Evolutionary conservation across 2,797 vertebrate species (phyloP).

Genomic region (Parambassis ranga): DNA sequence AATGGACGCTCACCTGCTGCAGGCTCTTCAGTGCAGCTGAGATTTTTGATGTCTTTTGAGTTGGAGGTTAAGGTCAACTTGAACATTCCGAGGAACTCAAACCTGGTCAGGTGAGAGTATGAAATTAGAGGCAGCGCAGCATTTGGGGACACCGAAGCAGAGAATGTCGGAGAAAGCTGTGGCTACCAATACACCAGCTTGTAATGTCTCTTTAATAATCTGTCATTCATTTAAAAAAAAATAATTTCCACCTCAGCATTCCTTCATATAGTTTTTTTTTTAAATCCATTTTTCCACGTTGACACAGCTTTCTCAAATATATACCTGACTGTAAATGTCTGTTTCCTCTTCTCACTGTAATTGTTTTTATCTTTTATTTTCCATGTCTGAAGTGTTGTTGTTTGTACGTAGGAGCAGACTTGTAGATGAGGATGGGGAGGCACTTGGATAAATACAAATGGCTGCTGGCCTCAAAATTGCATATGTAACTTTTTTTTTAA

Average conservation of each 20-base stretch:
- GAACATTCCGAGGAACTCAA: constrained; percentile 16
- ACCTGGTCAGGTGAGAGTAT: constrained; percentile 13
- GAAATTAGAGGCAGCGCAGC: constrained; percentile 71
- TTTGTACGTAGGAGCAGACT: constrained; percentile 58
- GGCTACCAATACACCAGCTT: constrained; percentile 57
- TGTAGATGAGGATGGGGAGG: constrained; percentile 46
- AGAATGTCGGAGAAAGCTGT: constrained; percentile 69
- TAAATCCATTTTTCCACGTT: constrained; percentile 48
- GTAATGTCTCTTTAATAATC: constrained; percentile 67
- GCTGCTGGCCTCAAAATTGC: constrained; percentile 34
- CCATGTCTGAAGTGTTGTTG: constrained; percentile 41
- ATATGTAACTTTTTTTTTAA: constrained; percentile 40
- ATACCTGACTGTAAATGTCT: constrained; percentile 71
- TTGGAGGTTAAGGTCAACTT: constrained; percentile 18
- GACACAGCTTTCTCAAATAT: constrained; percentile 66
- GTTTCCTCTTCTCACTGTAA: constrained; percentile 59
- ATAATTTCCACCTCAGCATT: constrained; percentile 51
- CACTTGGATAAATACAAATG: constrained; percentile 40
- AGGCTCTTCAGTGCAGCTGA: constrained; percentile 21
- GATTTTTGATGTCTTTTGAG: constrained; percentile 30
- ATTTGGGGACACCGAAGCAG: constrained; percentile 48
- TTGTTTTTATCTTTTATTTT: constrained; percentile 57
- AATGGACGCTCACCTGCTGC: constrained; percentile 33
- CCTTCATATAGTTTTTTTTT: constrained; percentile 39
- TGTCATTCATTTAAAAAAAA: constrained; percentile 44